A percentile compares a stretch with the other conserved stretches of the same genome.
phyloP scores from a whole-genome alignment of 1,140 invertebrate species.

The Cylas formicarius region DNA sequence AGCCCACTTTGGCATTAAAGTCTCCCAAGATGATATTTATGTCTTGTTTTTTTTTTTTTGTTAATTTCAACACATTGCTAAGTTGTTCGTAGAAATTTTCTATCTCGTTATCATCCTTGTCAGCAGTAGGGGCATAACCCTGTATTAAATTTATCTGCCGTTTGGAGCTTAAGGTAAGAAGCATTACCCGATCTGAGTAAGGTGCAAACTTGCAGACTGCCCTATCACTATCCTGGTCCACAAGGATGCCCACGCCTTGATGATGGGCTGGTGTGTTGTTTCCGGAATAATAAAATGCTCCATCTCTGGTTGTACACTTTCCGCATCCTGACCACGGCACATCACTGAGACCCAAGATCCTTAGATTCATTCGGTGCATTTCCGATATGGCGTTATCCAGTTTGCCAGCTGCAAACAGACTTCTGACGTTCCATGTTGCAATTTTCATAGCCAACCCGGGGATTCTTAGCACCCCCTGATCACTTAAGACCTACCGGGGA shows the following conservation, averaged over 20 bases:
- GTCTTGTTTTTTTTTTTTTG: constrained; percentile 17
- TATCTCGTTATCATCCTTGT: constrained; percentile 22
- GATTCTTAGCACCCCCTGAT: too few species aligned
- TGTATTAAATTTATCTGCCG: constrained; percentile 30
- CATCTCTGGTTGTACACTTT: constrained; percentile 5
- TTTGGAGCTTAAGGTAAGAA: constrained; percentile 23
- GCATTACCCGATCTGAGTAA: constrained; percentile 9
- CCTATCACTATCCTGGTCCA: neutral
- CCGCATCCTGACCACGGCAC: constrained; percentile 7
- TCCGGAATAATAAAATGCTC: constrained; percentile 8
- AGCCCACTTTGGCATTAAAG: too few species aligned
- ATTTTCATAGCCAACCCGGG: constrained; percentile 7
- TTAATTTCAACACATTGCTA: constrained; percentile 7
- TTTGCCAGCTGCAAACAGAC: constrained; percentile 5
- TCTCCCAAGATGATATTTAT: too few species aligned
- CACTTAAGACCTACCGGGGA: too few species aligned
- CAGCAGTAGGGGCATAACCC: constrained; percentile 33
- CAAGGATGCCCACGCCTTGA: constrained; percentile 11
- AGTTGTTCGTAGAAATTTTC: constrained; percentile 25
- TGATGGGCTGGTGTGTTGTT: constrained; percentile 3
- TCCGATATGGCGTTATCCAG: constrained; percentile 5
- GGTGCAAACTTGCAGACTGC: constrained; percentile 1
- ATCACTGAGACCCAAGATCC: constrained; percentile 12
- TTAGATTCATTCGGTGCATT: constrained; percentile 8
- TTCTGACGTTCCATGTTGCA: constrained; percentile 12